These are phyloP conservation scores for Scolopax mira DNA, from an alignment of 2,113 vertebrate genomes.

Conservation along the genomic window DNA sequence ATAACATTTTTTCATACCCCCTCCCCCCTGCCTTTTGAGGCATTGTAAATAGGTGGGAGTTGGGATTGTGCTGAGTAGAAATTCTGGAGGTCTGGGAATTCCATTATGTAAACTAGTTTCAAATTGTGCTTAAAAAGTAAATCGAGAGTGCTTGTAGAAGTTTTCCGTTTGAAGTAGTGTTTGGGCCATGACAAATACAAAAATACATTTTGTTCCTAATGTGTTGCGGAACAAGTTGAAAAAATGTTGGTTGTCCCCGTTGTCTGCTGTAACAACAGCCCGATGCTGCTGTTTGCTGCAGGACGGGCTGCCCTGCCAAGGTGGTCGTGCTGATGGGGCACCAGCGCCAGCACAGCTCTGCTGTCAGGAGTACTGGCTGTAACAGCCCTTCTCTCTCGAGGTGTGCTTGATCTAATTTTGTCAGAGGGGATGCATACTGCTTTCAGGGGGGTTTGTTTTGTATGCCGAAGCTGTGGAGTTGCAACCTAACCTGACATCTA, in stretches of 20 bases:
- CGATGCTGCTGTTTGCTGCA: no score
- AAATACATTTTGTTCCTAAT: neutral
- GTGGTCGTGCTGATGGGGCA: neutral
- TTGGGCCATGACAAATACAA: neutral
- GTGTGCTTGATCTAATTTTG: neutral
- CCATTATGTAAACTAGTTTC: neutral
- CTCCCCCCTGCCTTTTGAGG: neutral
- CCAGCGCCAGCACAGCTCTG: neutral
- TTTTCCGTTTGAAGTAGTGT: neutral
- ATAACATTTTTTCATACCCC: neutral
- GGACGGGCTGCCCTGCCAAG: no score
- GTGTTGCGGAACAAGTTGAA: neutral
- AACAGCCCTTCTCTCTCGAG: neutral
- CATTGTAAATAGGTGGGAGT: neutral
- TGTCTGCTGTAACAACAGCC: neutral
- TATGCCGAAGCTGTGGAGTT: neutral
- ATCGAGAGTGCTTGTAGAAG: neutral
- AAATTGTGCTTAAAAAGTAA: neutral
- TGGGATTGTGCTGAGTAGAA: neutral
- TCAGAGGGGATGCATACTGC: neutral
- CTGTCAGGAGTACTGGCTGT: neutral
- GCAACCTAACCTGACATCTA: slow-evolving; percentile 7
- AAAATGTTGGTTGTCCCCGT: neutral
- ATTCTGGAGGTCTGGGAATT: neutral
- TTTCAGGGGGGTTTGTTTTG: neutral